These are phyloP conservation scores for Eira barbara DNA, from an alignment of 2,113 vertebrate species.

Conservation along the genomic window DNA sequence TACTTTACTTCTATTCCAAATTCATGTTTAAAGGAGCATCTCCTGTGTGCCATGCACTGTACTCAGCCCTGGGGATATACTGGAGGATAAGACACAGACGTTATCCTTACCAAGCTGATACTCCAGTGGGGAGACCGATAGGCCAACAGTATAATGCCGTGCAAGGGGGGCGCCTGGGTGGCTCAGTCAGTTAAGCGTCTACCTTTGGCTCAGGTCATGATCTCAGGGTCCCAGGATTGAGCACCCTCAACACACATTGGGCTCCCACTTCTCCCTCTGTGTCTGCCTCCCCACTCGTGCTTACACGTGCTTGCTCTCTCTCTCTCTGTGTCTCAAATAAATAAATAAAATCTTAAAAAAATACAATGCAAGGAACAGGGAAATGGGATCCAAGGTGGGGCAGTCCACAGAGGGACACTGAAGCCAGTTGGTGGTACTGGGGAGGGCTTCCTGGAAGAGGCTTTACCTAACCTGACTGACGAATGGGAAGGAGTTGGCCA, in stretches of 20 bases:
- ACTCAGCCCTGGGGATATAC: not conserved
- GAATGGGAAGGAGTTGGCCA: not conserved
- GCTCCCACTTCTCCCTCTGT: too few relatives aligned
- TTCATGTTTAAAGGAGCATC: not conserved
- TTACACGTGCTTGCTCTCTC: rapidly evolving
- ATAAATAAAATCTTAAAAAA: not conserved
- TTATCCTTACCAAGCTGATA: not conserved
- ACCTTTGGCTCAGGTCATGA: not conserved
- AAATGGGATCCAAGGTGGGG: not conserved
- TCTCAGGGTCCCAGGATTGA: too few relatives aligned
- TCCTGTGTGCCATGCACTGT: not conserved
- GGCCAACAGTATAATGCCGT: not conserved
- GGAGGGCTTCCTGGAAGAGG: not conserved
- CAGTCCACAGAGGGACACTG: not conserved
- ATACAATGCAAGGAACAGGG: not conserved
- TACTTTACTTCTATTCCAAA: not conserved
- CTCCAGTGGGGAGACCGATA: not conserved
- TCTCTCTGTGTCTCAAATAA: too few relatives aligned
- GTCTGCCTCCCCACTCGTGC: too few relatives aligned
- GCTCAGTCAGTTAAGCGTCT: not conserved
- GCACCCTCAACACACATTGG: too few relatives aligned
- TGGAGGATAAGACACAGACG: not conserved
- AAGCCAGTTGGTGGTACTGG: not conserved
- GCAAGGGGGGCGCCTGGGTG: not conserved
- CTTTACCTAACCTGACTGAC: not conserved